Evolutionary conservation across 2,797 vertebrate genomes (phyloP), one percentile per base, ranked within the genome.

Genomic region (Picus viridis): DNA sequence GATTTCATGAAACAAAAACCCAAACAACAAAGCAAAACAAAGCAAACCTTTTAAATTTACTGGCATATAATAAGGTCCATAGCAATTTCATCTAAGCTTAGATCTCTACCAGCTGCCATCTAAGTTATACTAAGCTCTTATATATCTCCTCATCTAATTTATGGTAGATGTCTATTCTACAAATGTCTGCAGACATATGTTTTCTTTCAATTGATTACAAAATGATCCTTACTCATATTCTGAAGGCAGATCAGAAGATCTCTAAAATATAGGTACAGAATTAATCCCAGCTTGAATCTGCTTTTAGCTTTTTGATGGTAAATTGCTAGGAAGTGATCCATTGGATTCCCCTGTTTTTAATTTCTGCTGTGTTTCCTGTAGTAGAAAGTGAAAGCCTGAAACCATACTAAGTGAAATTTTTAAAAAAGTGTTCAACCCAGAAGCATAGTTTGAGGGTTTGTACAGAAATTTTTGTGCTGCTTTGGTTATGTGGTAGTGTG

Each of bases 71-170:
- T 86, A 89, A 81, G 53, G 23, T 13, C 65, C 30, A 56, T 22
- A 63, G 17, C 14, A 65, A 74, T 92, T 93, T 79, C 4, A 67
- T 67, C 69, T 92, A 73, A 90, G 73, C 92, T 93, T 92, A 85
- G 45, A 58, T 68, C 32, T 80, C 65, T 64, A 49, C 43, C 24
- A 59, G 16, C 39, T 89, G 61, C 29, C 29, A 16, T 77, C 7
- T 54, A 77, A 85, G 51, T 62, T 74, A 41, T 47, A 32, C n/a
- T 72, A 49, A 3, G 0, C 13, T 81, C 13, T 91, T 43, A 41
- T 67, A 68, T 90, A 90, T 43, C 32, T 75, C 51, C 61, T 57
- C 7, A 71, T 39, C 39, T 39, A 39, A 90, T 73, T 90, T 84
- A 49, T 49, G 8, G 34, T 54, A 76, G 69, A 47, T 73, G 3